Conservation (phyloP, 2,113 vertebrate genomes). For the Psittacara wagleri region DNA sequence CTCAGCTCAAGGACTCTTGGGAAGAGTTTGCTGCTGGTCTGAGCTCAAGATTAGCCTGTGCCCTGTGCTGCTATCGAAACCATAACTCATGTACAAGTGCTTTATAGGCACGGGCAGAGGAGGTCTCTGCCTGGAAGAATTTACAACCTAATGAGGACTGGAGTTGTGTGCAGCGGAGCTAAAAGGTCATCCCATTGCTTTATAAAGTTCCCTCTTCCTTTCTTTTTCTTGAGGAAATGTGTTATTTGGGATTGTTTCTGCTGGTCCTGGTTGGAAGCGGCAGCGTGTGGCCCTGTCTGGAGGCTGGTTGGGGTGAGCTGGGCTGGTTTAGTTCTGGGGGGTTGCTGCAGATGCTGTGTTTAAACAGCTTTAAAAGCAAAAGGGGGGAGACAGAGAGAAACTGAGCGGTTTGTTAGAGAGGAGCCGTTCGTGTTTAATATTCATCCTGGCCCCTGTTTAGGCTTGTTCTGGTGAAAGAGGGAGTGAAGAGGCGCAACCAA, state of each 20-base stretch:
- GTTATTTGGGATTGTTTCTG: neutral
- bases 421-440: conserved; percentile 46
- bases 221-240: neutral
- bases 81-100: neutral
- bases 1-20: neutral
- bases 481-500: conserved; percentile 46
- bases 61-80: neutral
- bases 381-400: neutral
- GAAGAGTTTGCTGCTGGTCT: neutral
- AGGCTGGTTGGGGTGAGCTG: neutral
- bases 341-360: neutral
- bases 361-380: neutral
- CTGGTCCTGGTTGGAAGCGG: neutral
- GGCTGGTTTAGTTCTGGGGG: neutral
- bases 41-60: neutral
- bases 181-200: neutral
- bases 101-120: neutral
- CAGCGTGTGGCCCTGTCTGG: neutral
- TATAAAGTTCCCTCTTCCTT: neutral
- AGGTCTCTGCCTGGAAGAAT: conserved; percentile 4
- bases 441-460: conserved; percentile 53
- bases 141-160: conserved; percentile 32
- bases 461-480: conserved; percentile 60
- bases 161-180: neutral
- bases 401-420: conserved; percentile 20